Percentiles rank a stretch among this genome's conserved stretches.
These are phyloP conservation scores for Mactra quadrangularis DNA, from an alignment of 1,140 invertebrate species.

Conservation along the genomic window DNA sequence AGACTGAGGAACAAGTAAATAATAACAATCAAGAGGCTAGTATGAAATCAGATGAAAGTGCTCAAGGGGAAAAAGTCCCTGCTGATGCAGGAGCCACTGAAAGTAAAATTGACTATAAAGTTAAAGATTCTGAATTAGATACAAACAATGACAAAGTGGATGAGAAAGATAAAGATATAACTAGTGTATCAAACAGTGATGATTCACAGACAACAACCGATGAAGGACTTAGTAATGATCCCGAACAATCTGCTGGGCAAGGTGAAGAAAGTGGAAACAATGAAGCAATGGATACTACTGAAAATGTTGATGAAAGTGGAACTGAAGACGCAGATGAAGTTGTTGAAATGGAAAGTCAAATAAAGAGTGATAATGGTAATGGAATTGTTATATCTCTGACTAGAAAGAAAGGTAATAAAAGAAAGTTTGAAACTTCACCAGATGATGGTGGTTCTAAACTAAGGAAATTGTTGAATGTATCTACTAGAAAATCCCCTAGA, in stretches of 20 bases:
- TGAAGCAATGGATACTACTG: background rate
- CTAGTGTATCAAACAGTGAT: background rate
- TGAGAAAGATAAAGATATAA: too few relatives aligned
- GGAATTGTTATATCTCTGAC: slow-evolving; percentile 18
- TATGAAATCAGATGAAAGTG: too few relatives aligned
- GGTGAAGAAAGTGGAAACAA: background rate
- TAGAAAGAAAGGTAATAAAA: background rate
- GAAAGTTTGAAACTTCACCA: background rate
- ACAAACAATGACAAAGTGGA: too few relatives aligned
- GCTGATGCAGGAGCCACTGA: too few relatives aligned
- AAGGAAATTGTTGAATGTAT: background rate
- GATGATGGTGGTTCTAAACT: slow-evolving; percentile 2
- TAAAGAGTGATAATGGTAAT: slow-evolving; percentile 16
- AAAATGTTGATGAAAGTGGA: background rate
- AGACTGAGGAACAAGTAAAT: too few relatives aligned
- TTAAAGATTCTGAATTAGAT: too few relatives aligned
- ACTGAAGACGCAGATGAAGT: slow-evolving; percentile 2
- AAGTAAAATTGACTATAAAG: too few relatives aligned
- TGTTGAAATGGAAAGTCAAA: slow-evolving; percentile 14
- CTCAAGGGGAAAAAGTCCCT: too few relatives aligned
- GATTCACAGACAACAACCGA: background rate
- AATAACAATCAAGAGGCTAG: too few relatives aligned
- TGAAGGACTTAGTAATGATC: background rate
- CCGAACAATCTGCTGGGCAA: too few relatives aligned
- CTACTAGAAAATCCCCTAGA: slow-evolving; percentile 2